These are phyloP conservation scores for Hipparchia semele DNA, from an alignment of 2,888 invertebrate species.

Conservation along the genomic window DNA sequence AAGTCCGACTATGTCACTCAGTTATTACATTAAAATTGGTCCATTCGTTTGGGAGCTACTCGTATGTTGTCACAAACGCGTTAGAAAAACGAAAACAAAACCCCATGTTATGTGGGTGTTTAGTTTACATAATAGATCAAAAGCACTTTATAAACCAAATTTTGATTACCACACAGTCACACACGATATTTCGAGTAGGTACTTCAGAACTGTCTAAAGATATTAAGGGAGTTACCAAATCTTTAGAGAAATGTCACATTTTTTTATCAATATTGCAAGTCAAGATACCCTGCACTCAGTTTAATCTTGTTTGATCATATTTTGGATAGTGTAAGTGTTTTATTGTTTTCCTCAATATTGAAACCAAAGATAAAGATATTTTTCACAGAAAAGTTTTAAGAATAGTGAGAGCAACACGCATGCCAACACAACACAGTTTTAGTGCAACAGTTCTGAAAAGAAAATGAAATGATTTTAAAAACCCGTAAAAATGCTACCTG, in stretches of 20 bases:
- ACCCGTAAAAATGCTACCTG: too few relatives aligned
- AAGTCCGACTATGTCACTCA: too few relatives aligned
- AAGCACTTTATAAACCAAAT: not conserved
- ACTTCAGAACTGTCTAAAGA: not conserved
- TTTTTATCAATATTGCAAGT: slow-evolving; percentile 5
- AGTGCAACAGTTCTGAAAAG: too few relatives aligned
- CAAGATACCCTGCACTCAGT: not conserved
- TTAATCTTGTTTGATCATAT: slow-evolving; percentile 7
- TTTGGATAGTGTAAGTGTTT: not conserved
- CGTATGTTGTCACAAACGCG: too few relatives aligned
- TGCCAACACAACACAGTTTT: too few relatives aligned
- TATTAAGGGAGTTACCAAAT: slow-evolving; percentile 3
- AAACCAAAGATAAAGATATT: not conserved
- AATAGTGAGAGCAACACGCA: too few relatives aligned
- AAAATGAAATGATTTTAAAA: too few relatives aligned
- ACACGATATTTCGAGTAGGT: slow-evolving; percentile 6
- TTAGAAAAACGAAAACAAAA: too few relatives aligned
- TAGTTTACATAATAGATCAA: not conserved
- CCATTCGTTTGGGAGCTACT: too few relatives aligned
- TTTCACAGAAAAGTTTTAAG: too few relatives aligned
- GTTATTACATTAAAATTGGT: too few relatives aligned
- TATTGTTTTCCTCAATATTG: not conserved
- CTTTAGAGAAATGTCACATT: slow-evolving; percentile 7
- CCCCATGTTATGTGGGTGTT: too few relatives aligned
- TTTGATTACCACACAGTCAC: slow-evolving; percentile 4